Percentiles rank a stretch among this genome's conserved stretches.
These are phyloP conservation scores for Drosophila paucipuncta DNA, from an alignment of 2,888 invertebrate species.

Conservation along the genomic window DNA sequence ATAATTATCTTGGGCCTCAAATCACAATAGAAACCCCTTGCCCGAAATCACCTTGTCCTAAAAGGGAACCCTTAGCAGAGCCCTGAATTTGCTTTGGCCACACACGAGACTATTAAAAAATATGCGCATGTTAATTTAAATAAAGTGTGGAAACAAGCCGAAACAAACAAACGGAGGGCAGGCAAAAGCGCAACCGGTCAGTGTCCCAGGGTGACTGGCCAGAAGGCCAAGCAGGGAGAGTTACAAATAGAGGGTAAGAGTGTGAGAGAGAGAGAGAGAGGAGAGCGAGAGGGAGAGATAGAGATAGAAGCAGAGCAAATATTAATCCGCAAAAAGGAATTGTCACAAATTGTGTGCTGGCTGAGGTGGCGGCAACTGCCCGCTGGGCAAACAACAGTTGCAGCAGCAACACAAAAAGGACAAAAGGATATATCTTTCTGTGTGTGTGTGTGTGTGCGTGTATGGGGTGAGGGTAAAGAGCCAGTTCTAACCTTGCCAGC, in stretches of 20 bases:
- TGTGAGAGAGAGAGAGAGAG: neutral
- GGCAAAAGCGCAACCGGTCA: slow-evolving; percentile 73
- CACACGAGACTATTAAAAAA: slow-evolving; percentile 62
- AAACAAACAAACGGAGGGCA: slow-evolving; percentile 48
- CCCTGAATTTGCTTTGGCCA: slow-evolving; percentile 10
- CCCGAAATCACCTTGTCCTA: slow-evolving; percentile 11
- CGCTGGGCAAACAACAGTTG: slow-evolving; percentile 75
- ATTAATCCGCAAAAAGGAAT: slow-evolving; percentile 81
- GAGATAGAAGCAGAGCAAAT: slow-evolving; percentile 66
- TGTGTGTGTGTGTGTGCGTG: slow-evolving; percentile 12
- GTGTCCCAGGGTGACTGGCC: slow-evolving; percentile 34
- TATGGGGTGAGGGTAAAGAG: slow-evolving; percentile 6
- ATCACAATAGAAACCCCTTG: slow-evolving; percentile 42
- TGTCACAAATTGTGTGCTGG: slow-evolving; percentile 76
- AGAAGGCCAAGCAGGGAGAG: slow-evolving; percentile 4
- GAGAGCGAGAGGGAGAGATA: slow-evolving; percentile 15
- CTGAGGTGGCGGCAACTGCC: slow-evolving; percentile 57
- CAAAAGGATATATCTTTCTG: slow-evolving; percentile 54
- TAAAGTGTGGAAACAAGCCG: slow-evolving; percentile 65
- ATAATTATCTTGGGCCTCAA: slow-evolving; percentile 59
- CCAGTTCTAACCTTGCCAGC: slow-evolving; percentile 42
- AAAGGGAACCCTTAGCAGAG: slow-evolving; percentile 8
- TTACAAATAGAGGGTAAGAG: neutral
- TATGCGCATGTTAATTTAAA: slow-evolving; percentile 77
- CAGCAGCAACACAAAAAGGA: slow-evolving; percentile 61